A percentile compares a stretch with the other conserved stretches of the same genome.
phyloP scores from a whole-genome alignment of 2,888 invertebrate species.

The Tubiluchus corallicola region DNA sequence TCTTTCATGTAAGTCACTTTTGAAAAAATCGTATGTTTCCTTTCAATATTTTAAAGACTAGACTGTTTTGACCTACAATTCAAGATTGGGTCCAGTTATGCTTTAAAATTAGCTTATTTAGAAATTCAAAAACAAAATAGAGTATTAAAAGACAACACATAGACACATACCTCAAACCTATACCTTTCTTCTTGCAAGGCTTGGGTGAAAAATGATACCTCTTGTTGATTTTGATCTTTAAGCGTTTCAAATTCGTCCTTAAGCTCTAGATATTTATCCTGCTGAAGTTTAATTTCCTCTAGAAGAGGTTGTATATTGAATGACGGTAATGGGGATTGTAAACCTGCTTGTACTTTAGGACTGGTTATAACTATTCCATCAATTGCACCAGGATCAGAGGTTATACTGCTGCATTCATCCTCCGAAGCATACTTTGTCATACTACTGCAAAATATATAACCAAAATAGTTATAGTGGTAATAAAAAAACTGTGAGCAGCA shows the following conservation, averaged over 20 bases:
- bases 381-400: constrained; percentile 27
- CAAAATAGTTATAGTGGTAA: no score
- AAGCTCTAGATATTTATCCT: not conserved
- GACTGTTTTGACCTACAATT: no score
- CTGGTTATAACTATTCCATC: constrained; percentile 14
- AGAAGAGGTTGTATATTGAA: not conserved
- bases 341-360: not conserved
- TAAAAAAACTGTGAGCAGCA: no score
- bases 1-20: no score
- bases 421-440: constrained; percentile 25
- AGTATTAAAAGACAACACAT: not conserved
- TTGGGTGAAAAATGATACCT: constrained; percentile 57
- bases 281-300: not conserved
- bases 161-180: constrained; percentile 28
- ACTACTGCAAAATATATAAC: constrained; percentile 23
- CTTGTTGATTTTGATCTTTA: constrained; percentile 46
- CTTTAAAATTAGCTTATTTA: no score
- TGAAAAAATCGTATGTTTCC: no score
- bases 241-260: no score
- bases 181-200: constrained; percentile 55
- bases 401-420: constrained; percentile 29
- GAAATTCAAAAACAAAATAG: not conserved
- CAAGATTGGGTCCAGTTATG: no score
- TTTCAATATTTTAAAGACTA: no score
- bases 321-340: not conserved